Base-by-base conservation (phyloP, 2,888 invertebrate genomes). In the Hydraecia micacea region DNA sequence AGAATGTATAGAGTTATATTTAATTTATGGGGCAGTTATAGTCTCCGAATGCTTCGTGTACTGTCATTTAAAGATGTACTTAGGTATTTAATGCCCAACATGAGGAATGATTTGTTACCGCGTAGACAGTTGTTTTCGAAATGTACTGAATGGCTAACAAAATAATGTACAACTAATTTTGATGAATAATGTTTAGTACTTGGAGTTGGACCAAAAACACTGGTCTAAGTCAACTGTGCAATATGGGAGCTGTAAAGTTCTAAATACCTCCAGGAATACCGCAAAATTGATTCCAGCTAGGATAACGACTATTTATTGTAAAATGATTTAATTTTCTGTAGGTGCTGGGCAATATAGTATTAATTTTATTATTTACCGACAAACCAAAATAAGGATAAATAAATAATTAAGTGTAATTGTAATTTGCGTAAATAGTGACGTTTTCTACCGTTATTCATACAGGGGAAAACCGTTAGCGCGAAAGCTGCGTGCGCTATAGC, bases 391-490 rank as follows among this genome's bases (percentile, higher is more conserved):
- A 52, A 81, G 86, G 89, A 84, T 74, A 86, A 83, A 73, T 82
- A 60, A 77, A 73, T 73, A 75, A 55, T 79, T 25, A 75, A 65
- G 58, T 65, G 36, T 73, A 68, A 79, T 75, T 71, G 75, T 79
- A 79, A 84, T 85, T 85, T 86, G 75, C 90, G 88, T 90, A 89
- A 89, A 83, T 88, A 85, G 84, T 91, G 89, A 91, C 87, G 90
- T 91, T 87, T 84, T 82, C 85, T 85, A 88, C 86, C 86, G 92
- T 93, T 93, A 93, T 91, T 93, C 92, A 93, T 91, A 87, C 81
- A 91, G 91, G 86, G 94, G 91, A 94, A 95, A 95, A 91, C 94
- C 94, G 93, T 94, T 94, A 93, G 84, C 85, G 84, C 88, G 90
- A 91, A 91, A 90, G 90, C 87, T 84, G 87, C 86, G 88, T 89